Conservation (phyloP, 2,797 vertebrate species). For the Ataeniobius toweri region DNA sequence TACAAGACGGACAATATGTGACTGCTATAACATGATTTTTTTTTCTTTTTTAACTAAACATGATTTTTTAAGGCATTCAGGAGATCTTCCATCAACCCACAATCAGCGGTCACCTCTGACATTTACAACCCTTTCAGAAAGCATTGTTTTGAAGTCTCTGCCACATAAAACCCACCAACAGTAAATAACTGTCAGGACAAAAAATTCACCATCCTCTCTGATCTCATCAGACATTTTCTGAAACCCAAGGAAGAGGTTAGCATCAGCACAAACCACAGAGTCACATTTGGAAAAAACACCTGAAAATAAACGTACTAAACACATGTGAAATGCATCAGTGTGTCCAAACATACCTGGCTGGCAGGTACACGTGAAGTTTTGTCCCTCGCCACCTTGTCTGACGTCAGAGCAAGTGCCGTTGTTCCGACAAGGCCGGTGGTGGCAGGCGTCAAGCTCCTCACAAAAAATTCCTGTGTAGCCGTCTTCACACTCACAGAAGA, state of each 20-base stretch:
- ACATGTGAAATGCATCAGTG: background rate
- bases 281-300: background rate
- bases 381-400: constrained; percentile 84
- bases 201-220: background rate
- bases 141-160: background rate
- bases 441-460: constrained; percentile 94
- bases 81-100: background rate
- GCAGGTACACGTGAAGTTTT: constrained; percentile 90
- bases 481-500: constrained; percentile 91
- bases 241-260: background rate
- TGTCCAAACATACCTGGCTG: constrained; percentile 79
- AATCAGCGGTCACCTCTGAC: background rate
- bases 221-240: background rate
- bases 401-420: constrained; percentile 87
- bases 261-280: background rate
- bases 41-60: background rate
- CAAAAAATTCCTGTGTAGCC: constrained; percentile 89
- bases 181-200: background rate
- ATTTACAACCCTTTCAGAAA: background rate
- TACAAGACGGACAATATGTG: background rate
- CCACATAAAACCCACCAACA: background rate
- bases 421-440: constrained; percentile 87
- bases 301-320: background rate
- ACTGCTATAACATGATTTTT: background rate
- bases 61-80: background rate